phyloP scores from a whole-genome alignment of 2,888 invertebrate species.

The Drosophila anomelani region DNA sequence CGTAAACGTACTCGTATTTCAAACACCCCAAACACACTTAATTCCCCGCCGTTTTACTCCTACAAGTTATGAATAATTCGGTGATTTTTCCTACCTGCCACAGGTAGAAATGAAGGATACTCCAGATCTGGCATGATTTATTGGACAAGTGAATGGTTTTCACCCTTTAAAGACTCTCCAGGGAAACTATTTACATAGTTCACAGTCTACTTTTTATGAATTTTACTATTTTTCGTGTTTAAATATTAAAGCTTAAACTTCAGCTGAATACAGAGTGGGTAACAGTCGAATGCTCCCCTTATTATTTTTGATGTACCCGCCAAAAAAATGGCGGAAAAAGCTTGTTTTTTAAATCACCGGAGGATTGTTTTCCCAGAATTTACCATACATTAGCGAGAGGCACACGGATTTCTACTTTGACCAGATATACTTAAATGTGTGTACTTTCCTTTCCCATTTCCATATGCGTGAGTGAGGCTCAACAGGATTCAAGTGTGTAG shows the following conservation, averaged over 20 bases:
- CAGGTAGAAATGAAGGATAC: neutral
- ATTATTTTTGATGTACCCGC: neutral
- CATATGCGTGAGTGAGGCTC: conserved; percentile 1
- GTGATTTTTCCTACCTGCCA: conserved; percentile 23
- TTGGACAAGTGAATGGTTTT: conserved; percentile 1
- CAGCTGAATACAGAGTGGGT: neutral
- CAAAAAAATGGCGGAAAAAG: conserved; percentile 32
- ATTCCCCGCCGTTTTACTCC: conserved; percentile 30
- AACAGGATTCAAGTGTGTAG: conserved; percentile 26
- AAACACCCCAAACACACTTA: conserved; percentile 26
- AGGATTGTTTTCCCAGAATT: conserved; percentile 57
- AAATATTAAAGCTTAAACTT: neutral
- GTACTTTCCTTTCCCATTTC: conserved; percentile 25
- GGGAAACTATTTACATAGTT: neutral
- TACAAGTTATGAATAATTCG: conserved; percentile 41
- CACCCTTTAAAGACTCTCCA: neutral
- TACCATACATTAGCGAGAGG: conserved; percentile 43
- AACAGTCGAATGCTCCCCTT: neutral
- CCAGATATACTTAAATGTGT: conserved; percentile 33
- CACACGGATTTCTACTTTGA: conserved; percentile 42
- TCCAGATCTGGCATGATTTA: conserved; percentile 1
- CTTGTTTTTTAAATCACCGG: conserved; percentile 35
- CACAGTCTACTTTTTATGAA: neutral
- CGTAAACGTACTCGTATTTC: conserved; percentile 10
- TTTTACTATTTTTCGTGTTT: neutral